A percentile compares a stretch with the other conserved stretches of the same genome.
These are phyloP conservation scores for Euphydryas editha DNA, from an alignment of 2,888 invertebrate genomes.

Conservation along the genomic window DNA sequence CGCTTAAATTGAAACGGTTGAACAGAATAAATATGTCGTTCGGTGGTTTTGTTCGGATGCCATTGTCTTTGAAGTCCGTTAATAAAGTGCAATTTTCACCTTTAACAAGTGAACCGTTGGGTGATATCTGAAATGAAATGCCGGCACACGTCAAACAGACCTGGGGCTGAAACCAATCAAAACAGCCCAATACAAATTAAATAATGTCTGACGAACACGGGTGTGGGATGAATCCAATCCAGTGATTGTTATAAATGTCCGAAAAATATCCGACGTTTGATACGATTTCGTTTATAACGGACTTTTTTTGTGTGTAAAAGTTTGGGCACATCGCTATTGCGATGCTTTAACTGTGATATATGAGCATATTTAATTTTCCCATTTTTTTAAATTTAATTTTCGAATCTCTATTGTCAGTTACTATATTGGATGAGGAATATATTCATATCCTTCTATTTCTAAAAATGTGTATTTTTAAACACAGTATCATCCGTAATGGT, in stretches of 20 bases:
- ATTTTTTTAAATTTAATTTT: too few species aligned
- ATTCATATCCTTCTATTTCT: too few species aligned
- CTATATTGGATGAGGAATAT: too few species aligned
- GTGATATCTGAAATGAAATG: not conserved
- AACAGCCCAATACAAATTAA: not conserved
- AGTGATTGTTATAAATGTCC: not conserved
- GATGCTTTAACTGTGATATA: too few species aligned
- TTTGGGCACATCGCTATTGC: too few species aligned
- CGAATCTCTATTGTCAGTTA: too few species aligned
- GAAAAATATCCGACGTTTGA: not conserved
- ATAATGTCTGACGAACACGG: slow-evolving; percentile 1
- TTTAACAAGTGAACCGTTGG: not conserved
- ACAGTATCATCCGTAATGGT: too few species aligned
- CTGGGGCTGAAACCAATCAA: slow-evolving; percentile 3
- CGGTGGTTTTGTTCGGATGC: not conserved
- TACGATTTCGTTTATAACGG: not conserved
- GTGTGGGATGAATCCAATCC: not conserved
- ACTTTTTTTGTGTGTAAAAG: too few species aligned
- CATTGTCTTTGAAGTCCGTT: not conserved
- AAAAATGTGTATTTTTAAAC: too few species aligned
- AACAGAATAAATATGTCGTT: not conserved
- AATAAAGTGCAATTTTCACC: not conserved
- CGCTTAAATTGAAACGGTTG: not conserved
- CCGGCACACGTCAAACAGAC: slow-evolving; percentile 1
- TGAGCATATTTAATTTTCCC: too few species aligned